These are phyloP conservation scores for Lepus americanus DNA, from an alignment of 2,113 vertebrate genomes.

Conservation along the genomic window DNA sequence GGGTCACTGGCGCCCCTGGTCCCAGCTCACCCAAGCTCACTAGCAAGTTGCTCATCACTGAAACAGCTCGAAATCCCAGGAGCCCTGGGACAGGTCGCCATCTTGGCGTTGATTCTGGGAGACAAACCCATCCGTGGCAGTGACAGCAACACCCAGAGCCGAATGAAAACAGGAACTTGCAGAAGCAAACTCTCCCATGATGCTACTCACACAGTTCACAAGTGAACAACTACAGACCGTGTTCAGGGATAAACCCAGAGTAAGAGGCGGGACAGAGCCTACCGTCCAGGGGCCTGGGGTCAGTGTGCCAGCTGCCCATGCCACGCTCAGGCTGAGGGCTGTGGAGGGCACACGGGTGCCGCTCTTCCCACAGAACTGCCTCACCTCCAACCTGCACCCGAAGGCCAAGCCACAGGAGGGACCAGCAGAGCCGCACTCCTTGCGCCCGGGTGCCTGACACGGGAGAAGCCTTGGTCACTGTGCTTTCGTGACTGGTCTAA, in stretches of 20 bases:
- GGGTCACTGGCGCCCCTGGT: background rate
- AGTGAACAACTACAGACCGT: background rate
- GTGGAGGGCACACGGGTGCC: background rate
- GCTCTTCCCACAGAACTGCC: too few species aligned
- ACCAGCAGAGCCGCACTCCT: too few species aligned
- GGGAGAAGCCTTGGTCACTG: background rate
- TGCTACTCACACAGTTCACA: background rate
- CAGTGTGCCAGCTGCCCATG: too few species aligned
- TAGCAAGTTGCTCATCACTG: background rate
- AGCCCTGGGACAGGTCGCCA: background rate
- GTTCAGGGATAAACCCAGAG: background rate
- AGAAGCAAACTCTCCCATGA: background rate
- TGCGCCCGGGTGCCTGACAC: too few species aligned
- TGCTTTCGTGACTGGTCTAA: rapidly evolving
- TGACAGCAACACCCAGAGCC: background rate
- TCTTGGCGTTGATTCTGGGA: background rate
- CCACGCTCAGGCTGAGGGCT: too few species aligned
- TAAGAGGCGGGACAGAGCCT: background rate
- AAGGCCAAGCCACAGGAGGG: background rate
- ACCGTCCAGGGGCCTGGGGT: too few species aligned
- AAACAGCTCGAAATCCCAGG: background rate
- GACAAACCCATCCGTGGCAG: background rate
- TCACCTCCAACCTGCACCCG: background rate
- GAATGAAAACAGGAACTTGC: background rate
- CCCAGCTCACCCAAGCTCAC: background rate